Evolutionary conservation across 2,888 invertebrate species (phyloP).

Genomic region (Escarpia spicata): DNA sequence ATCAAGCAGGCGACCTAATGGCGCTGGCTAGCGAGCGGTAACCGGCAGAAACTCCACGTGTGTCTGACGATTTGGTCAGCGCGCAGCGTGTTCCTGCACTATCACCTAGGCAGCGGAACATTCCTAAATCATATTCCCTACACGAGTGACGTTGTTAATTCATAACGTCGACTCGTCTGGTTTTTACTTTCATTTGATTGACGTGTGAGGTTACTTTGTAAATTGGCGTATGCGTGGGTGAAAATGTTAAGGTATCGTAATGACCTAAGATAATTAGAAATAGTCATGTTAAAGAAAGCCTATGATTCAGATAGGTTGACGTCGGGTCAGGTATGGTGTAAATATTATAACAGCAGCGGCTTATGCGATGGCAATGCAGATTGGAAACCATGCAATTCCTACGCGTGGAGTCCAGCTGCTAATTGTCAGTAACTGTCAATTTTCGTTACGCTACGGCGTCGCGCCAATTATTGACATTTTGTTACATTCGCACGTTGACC

Average conservation of each 20-base stretch:
- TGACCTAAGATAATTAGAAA: too few species aligned
- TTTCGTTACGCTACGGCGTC: background rate
- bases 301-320: too few species aligned
- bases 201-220: background rate
- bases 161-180: background rate
- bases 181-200: background rate
- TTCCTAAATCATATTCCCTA: background rate
- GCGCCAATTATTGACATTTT: background rate
- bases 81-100: background rate
- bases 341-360: too few species aligned
- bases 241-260: background rate
- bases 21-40: background rate
- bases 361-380: too few species aligned
- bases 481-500: background rate
- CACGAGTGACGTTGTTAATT: background rate
- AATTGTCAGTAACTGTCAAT: too few species aligned
- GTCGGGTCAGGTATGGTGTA: too few species aligned
- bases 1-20: constrained; percentile 12
- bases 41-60: background rate
- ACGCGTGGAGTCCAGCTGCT: too few species aligned
- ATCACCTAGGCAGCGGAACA: background rate
- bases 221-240: background rate
- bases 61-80: background rate
- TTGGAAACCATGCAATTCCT: too few species aligned
- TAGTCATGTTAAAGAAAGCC: too few species aligned